Percentiles rank a stretch among this genome's conserved stretches.
Evolutionary conservation across 2,797 vertebrate genomes (phyloP).

Genomic region (Dendrocincla tyrannina): DNA sequence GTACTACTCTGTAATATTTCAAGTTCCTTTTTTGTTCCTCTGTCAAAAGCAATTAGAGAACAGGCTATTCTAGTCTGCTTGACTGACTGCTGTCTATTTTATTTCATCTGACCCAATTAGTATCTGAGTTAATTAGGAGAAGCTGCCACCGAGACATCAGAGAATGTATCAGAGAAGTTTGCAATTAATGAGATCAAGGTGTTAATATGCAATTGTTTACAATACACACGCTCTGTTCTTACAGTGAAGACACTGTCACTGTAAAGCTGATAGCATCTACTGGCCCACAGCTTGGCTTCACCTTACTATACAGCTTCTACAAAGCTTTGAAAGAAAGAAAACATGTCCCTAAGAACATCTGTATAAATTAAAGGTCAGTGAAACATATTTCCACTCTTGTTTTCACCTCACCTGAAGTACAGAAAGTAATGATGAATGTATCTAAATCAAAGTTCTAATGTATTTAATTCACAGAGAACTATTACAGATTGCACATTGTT

Average conservation of each 20-base stretch:
- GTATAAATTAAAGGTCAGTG: background rate
- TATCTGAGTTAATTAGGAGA: constrained; percentile 35
- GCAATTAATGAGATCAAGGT: background rate
- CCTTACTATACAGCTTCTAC: background rate
- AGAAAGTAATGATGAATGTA: background rate
- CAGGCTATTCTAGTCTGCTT: constrained; percentile 31
- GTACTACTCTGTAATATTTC: background rate
- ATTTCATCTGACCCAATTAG: constrained; percentile 54
- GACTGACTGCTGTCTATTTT: constrained; percentile 59
- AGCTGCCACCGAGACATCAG: background rate
- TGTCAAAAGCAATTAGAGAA: constrained; percentile 44
- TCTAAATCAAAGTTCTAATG: background rate
- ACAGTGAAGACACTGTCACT: background rate
- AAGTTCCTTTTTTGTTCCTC: background rate
- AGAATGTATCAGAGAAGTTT: constrained; percentile 1
- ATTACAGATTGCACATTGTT: background rate
- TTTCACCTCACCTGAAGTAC: background rate
- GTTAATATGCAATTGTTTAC: background rate
- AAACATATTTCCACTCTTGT: background rate
- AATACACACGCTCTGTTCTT: background rate
- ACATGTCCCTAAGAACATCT: background rate
- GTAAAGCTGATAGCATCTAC: background rate
- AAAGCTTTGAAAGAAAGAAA: background rate
- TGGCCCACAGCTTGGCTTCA: background rate
- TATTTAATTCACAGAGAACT: background rate